These are phyloP conservation scores for Drosophila sucinea DNA, from an alignment of 1,140 invertebrate genomes.

Conservation along the genomic window DNA sequence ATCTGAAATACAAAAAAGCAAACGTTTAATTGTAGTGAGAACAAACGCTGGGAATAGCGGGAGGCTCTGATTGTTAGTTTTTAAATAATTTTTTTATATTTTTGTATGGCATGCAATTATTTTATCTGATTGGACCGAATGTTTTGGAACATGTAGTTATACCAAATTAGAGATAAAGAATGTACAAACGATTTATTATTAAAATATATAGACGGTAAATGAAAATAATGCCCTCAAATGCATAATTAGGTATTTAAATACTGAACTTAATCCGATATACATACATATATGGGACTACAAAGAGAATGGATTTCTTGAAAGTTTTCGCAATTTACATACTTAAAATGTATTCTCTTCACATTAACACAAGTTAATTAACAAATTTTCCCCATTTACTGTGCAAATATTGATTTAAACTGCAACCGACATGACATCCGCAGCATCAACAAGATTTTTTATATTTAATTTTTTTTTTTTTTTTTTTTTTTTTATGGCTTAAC, in stretches of 20 bases:
- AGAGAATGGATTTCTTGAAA: background rate
- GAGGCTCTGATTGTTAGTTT: background rate
- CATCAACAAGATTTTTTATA: conserved; percentile 35
- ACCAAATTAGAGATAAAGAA: no score
- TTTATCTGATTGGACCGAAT: no score
- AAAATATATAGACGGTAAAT: no score
- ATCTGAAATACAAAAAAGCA: conserved; percentile 1
- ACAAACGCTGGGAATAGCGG: background rate
- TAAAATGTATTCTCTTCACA: conserved; percentile 27
- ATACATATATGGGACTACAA: no score
- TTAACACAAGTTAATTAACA: conserved; percentile 52
- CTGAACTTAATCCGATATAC: background rate
- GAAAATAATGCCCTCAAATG: no score
- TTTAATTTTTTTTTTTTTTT: conserved; percentile 1
- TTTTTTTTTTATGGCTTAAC: background rate
- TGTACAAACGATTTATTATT: no score
- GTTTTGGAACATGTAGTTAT: no score
- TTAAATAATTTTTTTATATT: no score
- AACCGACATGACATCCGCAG: background rate
- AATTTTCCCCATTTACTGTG: conserved; percentile 31
- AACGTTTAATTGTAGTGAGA: conserved; percentile 1
- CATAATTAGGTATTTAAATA: background rate
- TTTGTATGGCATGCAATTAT: no score
- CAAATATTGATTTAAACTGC: conserved; percentile 56
- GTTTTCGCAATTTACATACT: background rate